Evolutionary conservation across 2,888 invertebrate species (phyloP), one percentile per base, ranked within the genome.

Genomic region (Drosophila recens): DNA sequence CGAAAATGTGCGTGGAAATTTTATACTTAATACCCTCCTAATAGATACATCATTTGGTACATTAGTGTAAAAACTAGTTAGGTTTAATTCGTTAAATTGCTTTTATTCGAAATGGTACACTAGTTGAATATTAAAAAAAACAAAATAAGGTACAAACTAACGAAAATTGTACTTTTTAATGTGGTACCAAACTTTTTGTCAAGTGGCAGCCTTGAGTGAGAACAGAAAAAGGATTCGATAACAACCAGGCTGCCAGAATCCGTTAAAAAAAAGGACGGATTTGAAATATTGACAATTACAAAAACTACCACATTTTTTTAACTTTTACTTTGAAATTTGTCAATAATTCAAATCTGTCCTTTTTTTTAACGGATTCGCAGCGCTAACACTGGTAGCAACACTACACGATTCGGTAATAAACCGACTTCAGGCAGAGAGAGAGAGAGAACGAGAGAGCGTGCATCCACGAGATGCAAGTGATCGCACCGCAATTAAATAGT

Each of bases 1-100:
- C 56, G 45, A 20, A 57, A 33, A 43, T 33, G 54, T 42, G 53
- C 30, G 54, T 20, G 20, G n/a, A 43, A 34, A 43, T 23, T 34
- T 33, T 56, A 20, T 17, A 20, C 13, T 43, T 43, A 42, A 54
- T 17, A 53, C 30, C 40, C 30, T 30, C 53, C 17, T 27, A 30
- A 30, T 42, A 54, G 20, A 54, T 30, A 6, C 11, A 17, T 15
- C 6, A 27, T 6, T 38, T 17, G 27, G 42, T 20, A 42, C 17
- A 40, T 15, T 17, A 17, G 3, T 17, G 17, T 10, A 42, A 17
- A 17, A 42, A 10, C 10, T 17, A 10, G 42, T 17, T 10, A 10
- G 4, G 10, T 15, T 15, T 8, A 5, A 38, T 3, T 13, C 36
- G 36, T 36, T 13, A 2, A 36, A 9, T 33, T 9, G 3, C 9